phyloP scores from a whole-genome alignment of 2,113 vertebrate species.

The Mirza zaza region DNA sequence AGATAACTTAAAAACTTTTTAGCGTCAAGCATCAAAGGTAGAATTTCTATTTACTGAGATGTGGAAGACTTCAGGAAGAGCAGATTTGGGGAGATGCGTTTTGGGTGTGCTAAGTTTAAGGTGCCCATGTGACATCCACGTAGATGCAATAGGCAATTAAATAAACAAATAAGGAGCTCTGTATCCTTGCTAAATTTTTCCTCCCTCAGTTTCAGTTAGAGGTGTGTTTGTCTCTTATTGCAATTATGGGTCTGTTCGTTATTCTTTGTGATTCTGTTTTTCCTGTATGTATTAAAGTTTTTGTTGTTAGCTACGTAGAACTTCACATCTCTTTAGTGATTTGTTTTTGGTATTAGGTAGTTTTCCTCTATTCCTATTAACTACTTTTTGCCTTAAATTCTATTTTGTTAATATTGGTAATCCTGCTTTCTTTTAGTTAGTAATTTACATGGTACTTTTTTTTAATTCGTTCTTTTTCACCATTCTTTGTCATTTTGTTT shows the following conservation, averaged over 20 bases:
- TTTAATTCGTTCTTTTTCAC: neutral
- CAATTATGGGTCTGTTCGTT: neutral
- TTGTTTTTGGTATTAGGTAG: neutral
- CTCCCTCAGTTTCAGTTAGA: neutral
- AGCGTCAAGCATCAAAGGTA: neutral
- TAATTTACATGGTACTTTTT: neutral
- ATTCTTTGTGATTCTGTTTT: neutral
- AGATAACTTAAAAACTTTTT: neutral
- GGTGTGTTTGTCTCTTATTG: neutral
- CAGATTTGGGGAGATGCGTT: neutral
- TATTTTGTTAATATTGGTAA: neutral
- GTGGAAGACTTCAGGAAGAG: neutral
- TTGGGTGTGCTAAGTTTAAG: neutral
- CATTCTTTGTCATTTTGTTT: neutral
- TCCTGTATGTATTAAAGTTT: neutral
- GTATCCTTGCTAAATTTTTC: neutral
- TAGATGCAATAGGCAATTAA: neutral
- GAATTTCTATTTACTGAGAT: neutral
- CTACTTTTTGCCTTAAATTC: neutral
- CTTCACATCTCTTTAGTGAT: no score
- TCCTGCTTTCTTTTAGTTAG: neutral
- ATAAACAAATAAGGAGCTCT: neutral
- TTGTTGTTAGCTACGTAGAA: neutral
- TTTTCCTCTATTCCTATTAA: neutral
- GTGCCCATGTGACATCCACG: neutral